Evolutionary conservation across 2,797 vertebrate genomes (phyloP).

Genomic region (Crenichthys baileyi): DNA sequence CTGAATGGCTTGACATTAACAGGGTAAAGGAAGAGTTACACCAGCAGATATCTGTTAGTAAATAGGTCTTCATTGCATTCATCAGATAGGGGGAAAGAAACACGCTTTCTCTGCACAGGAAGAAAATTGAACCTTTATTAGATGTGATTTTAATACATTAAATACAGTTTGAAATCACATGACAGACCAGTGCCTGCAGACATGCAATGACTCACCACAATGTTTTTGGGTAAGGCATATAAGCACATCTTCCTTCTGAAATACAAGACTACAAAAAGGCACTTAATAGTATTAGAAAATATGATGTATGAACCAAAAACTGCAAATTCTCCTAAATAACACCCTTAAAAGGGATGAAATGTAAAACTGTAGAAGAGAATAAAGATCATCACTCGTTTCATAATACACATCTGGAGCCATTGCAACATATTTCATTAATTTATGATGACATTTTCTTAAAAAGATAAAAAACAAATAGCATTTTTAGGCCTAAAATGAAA

Average conservation of each 20-base stretch:
- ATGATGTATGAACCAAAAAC: slow-evolving; percentile 7
- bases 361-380: background rate
- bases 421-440: slow-evolving; percentile 9
- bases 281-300: slow-evolving; percentile 65
- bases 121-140: slow-evolving; percentile 55
- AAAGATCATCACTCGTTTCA: slow-evolving; percentile 19
- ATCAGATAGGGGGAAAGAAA: background rate
- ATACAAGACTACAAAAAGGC: slow-evolving; percentile 73
- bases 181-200: slow-evolving; percentile 26
- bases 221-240: slow-evolving; percentile 58
- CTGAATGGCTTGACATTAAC: too few species aligned
- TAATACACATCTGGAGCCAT: slow-evolving; percentile 26
- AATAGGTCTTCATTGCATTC: background rate
- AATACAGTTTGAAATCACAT: slow-evolving; percentile 43
- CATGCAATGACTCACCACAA: slow-evolving; percentile 52
- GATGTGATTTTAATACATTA: slow-evolving; percentile 43
- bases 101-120: slow-evolving; percentile 9
- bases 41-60: background rate
- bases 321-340: slow-evolving; percentile 24
- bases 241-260: slow-evolving; percentile 57
- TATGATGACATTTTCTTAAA: background rate
- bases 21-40: background rate
- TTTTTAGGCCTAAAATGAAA: slow-evolving; percentile 41
- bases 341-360: slow-evolving; percentile 3
- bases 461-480: background rate